These are phyloP conservation scores for Orthosia cruda DNA, from an alignment of 2,888 invertebrate species.

Conservation along the genomic window DNA sequence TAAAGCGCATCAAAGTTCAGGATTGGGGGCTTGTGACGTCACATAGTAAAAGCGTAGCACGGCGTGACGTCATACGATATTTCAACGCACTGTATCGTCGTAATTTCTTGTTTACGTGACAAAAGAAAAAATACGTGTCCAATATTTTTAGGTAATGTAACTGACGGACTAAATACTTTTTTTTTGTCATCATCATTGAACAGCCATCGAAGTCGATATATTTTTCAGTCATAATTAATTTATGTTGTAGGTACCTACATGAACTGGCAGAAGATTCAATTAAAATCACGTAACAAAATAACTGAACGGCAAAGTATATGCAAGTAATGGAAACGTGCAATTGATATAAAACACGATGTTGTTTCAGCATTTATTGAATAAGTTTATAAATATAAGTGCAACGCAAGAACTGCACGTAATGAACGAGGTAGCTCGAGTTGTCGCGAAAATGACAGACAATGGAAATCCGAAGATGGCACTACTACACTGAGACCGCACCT, in stretches of 20 bases:
- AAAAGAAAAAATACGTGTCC: no score
- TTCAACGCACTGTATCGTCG: no score
- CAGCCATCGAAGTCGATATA: neutral
- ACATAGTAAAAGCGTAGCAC: no score
- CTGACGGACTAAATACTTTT: no score
- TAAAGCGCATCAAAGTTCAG: no score
- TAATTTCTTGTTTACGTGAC: no score
- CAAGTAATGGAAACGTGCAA: constrained; percentile 64
- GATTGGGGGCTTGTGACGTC: no score
- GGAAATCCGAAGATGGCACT: no score
- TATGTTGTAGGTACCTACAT: neutral
- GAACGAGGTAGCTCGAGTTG: no score
- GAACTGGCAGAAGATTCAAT: neutral
- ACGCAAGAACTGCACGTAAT: constrained; percentile 29
- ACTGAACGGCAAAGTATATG: constrained; percentile 10
- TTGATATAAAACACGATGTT: constrained; percentile 45
- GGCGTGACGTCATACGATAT: no score
- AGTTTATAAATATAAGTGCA: constrained; percentile 71
- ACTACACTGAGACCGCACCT: constrained; percentile 54
- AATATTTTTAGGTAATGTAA: no score
- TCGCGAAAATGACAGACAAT: no score
- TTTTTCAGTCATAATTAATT: neutral
- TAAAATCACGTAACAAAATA: constrained; percentile 28
- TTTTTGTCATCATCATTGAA: neutral
- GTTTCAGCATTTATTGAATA: constrained; percentile 46